Evolutionary conservation across 2,888 invertebrate genomes (phyloP).

Genomic region (Ceratothoa steindachneri): DNA sequence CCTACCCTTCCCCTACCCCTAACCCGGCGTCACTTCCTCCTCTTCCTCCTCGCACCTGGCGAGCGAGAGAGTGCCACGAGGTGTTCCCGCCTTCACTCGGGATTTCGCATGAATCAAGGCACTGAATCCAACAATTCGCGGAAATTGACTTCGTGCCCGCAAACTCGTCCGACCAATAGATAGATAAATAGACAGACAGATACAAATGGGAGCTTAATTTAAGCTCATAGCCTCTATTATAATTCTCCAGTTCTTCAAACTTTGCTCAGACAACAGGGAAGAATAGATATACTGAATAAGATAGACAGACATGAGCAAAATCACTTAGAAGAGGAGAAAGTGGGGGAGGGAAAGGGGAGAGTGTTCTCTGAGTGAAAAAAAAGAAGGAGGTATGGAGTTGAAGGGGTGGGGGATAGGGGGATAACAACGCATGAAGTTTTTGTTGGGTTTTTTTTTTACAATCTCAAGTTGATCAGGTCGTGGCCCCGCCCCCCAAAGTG

Average conservation of each 20-base stretch:
- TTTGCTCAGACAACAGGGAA: too few relatives aligned
- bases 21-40: too few relatives aligned
- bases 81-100: not conserved
- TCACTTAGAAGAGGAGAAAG: not conserved
- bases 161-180: too few relatives aligned
- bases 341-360: not conserved
- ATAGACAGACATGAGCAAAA: too few relatives aligned
- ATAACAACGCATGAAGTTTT: not conserved
- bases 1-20: not conserved
- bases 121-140: not conserved
- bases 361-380: not conserved
- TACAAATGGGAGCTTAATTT: too few relatives aligned
- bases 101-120: not conserved
- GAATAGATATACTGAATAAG: too few relatives aligned
- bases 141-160: too few relatives aligned
- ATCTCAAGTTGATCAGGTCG: conserved; percentile 4
- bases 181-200: too few relatives aligned
- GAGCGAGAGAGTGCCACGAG: not conserved
- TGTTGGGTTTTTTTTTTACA: too few relatives aligned
- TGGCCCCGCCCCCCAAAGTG: not conserved
- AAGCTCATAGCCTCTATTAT: too few relatives aligned
- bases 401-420: not conserved
- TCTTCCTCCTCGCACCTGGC: too few relatives aligned
- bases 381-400: not conserved
- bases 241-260: too few relatives aligned